Conservation (phyloP, 2,113 vertebrate genomes). For the Aegypius monachus region DNA sequence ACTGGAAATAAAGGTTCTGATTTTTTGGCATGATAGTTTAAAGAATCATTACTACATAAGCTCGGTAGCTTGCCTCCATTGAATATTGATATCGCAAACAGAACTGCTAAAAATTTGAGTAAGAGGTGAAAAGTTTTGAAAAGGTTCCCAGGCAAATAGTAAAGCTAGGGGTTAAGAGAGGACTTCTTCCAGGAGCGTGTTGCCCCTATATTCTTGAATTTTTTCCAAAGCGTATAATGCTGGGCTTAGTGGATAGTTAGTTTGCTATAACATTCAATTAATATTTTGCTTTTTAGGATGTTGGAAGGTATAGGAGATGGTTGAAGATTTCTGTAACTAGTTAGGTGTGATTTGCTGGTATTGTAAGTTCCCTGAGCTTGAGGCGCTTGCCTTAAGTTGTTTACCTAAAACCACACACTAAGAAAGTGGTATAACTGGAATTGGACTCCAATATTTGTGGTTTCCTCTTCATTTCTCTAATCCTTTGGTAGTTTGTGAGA, state of each 20-base stretch:
- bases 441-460: background rate
- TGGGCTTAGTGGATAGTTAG: background rate
- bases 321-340: background rate
- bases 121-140: background rate
- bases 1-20: background rate
- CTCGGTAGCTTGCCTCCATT: fast-evolving
- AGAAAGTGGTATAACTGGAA: background rate
- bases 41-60: background rate
- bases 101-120: background rate
- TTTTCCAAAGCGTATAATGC: fast-evolving
- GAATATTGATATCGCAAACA: fast-evolving
- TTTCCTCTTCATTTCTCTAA: background rate
- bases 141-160: background rate
- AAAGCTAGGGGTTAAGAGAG: background rate
- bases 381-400: background rate
- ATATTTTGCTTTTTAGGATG: background rate
- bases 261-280: background rate
- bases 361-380: background rate
- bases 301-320: background rate
- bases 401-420: background rate
- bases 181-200: fast-evolving
- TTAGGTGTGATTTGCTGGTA: background rate
- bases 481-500: background rate
- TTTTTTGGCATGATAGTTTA: background rate
- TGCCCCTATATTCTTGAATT: fast-evolving